Evolutionary conservation across 37 sponge, comb jelly and placozoan genomes (phyloP).

Genomic region (Aplysina aerophoba): DNA sequence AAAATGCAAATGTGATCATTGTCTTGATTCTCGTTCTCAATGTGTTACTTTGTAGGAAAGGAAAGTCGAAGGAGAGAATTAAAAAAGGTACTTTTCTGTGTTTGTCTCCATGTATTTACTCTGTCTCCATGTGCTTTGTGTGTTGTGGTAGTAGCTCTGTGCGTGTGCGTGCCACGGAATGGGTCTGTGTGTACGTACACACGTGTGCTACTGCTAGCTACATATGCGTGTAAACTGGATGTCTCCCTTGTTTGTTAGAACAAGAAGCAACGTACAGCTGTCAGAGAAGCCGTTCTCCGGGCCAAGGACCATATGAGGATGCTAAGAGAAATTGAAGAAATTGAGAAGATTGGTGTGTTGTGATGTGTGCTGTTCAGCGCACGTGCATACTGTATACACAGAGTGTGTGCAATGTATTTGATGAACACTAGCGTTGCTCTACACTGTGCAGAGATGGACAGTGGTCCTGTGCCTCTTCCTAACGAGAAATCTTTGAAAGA

Average conservation of each 20-base stretch:
- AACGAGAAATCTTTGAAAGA: conserved; percentile 89
- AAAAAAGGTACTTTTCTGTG: conserved; percentile 74
- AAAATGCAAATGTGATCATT: neutral
- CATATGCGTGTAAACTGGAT: no score
- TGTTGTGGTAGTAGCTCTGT: neutral
- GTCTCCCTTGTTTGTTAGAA: conserved; percentile 54
- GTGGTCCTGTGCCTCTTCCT: conserved; percentile 56
- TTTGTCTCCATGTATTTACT: no score
- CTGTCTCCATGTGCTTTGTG: no score
- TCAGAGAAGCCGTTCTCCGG: conserved; percentile 89
- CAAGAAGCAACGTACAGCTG: conserved; percentile 89
- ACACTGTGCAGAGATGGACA: conserved; percentile 44
- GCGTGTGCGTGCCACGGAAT: neutral
- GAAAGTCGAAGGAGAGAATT: conserved; percentile 87
- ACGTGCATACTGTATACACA: neutral
- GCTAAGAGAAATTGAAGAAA: conserved; percentile 82
- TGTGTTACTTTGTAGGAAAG: conserved; percentile 66
- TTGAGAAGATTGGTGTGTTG: conserved; percentile 71
- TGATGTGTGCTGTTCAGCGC: neutral
- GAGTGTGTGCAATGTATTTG: neutral
- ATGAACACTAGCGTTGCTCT: neutral
- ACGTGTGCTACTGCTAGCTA: no score
- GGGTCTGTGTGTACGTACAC: neutral
- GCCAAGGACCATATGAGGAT: conserved; percentile 76
- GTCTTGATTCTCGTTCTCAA: neutral